phyloP scores from a whole-genome alignment of 2,113 vertebrate species.

The Vulpes lagopus region DNA sequence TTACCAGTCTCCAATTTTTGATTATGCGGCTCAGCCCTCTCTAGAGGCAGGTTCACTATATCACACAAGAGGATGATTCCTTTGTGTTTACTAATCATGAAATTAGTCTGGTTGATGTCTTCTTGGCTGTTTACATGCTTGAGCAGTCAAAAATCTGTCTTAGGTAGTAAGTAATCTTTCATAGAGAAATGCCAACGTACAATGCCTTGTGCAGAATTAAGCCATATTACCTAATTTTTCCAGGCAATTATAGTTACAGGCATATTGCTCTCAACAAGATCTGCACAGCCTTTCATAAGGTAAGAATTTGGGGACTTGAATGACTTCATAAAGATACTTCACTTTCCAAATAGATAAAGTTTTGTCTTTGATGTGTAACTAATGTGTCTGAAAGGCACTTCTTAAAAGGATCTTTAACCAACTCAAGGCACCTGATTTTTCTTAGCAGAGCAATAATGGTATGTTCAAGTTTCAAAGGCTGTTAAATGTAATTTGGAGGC shows the following conservation, averaged over 20 bases:
- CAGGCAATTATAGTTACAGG: background rate
- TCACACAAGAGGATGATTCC: background rate
- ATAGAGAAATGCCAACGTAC: background rate
- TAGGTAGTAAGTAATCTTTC: background rate
- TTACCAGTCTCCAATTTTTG: background rate
- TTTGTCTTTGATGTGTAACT: slow-evolving; percentile 39
- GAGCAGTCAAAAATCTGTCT: background rate
- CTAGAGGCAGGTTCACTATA: background rate
- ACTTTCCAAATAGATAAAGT: slow-evolving; percentile 8
- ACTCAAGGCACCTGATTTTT: background rate
- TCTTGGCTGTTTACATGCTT: background rate
- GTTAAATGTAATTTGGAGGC: background rate
- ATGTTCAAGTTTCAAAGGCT: background rate
- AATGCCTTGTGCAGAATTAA: background rate
- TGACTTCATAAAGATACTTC: background rate
- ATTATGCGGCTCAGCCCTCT: background rate
- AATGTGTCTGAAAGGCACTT: slow-evolving; percentile 14
- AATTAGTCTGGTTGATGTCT: background rate
- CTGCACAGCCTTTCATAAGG: background rate
- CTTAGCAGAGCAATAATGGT: background rate
- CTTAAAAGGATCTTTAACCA: background rate
- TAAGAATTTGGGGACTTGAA: background rate
- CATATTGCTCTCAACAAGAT: background rate
- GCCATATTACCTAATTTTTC: background rate
- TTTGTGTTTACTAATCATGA: background rate